phyloP scores from a whole-genome alignment of 2,113 vertebrate genomes.

The Hylia prasina region DNA sequence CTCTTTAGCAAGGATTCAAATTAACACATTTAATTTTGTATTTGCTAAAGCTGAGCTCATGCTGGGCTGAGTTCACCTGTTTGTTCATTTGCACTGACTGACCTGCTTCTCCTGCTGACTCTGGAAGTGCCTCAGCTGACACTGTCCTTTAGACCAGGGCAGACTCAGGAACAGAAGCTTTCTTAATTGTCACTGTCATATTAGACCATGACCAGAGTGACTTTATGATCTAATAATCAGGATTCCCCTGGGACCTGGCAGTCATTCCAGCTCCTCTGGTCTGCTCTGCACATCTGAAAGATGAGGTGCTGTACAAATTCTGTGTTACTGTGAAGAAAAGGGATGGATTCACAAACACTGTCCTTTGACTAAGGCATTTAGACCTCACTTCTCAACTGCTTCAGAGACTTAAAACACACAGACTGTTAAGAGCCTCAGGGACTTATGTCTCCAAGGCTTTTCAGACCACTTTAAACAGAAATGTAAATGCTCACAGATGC shows the following conservation, averaged over 20 bases:
- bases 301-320: neutral
- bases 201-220: neutral
- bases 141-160: neutral
- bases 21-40: neutral
- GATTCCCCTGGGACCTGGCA: neutral
- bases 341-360: neutral
- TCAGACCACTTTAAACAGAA: slow-evolving; percentile 14
- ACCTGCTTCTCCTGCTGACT: neutral
- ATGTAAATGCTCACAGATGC: neutral
- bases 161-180: neutral
- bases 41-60: neutral
- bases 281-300: neutral
- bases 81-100: neutral
- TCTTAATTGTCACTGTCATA: neutral
- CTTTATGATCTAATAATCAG: neutral
- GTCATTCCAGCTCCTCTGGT: neutral
- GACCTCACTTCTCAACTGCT: neutral
- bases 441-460: neutral
- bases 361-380: neutral
- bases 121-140: neutral
- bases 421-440: neutral
- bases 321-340: neutral
- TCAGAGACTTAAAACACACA: neutral
- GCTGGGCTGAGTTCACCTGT: neutral
- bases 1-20: neutral